Evolutionary conservation across 2,888 invertebrate genomes (phyloP).

Genomic region (Aphidoletes aphidimyza): DNA sequence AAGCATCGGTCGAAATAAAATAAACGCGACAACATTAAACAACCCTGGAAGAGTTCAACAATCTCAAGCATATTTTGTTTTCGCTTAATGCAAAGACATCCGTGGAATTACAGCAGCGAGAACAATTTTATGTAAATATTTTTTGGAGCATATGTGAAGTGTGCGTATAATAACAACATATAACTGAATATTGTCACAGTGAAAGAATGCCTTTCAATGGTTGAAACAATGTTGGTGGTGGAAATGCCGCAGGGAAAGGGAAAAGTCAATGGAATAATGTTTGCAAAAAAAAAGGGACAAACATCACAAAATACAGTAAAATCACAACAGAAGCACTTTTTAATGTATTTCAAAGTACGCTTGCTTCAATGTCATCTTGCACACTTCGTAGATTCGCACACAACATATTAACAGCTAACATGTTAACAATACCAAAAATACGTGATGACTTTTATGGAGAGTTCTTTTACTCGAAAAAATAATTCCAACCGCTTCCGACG

Average conservation of each 20-base stretch:
- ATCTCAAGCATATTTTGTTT: neutral
- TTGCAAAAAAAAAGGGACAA: neutral
- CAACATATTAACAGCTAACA: neutral
- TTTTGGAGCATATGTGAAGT: neutral
- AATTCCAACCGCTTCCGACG: too few relatives aligned
- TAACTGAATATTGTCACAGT: neutral
- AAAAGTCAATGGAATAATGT: neutral
- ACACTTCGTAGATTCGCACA: neutral
- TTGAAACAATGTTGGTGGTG: neutral
- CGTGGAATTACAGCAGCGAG: neutral
- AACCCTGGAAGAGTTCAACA: neutral
- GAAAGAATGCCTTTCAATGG: neutral
- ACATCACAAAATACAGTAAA: too few relatives aligned
- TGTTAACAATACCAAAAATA: neutral
- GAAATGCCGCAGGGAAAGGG: neutral
- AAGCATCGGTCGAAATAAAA: neutral
- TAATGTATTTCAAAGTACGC: neutral
- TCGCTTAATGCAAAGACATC: slow-evolving; percentile 15
- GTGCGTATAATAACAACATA: neutral
- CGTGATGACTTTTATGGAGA: neutral
- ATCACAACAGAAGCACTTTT: slow-evolving; percentile 14
- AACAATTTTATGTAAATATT: slow-evolving; percentile 36
- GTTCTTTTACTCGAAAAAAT: too few relatives aligned
- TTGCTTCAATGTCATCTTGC: neutral
- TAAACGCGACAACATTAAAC: neutral